Conservation (phyloP, 2,888 invertebrate genomes). For the Leptinotarsa juncta region DNA sequence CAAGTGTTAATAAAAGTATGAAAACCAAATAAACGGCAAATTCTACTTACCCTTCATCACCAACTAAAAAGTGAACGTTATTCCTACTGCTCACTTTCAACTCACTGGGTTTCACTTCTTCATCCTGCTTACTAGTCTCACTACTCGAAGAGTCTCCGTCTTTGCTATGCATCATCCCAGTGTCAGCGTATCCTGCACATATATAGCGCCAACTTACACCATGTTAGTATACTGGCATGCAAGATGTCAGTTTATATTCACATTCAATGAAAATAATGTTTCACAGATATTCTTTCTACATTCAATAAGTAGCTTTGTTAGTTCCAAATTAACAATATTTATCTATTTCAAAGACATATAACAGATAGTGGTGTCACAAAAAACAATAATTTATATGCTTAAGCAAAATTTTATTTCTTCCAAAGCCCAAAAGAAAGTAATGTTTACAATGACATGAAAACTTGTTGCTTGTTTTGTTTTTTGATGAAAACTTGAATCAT, state of each 20-base stretch:
- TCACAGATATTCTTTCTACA: not conserved
- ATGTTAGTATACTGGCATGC: slow-evolving; percentile 50
- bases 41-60: slow-evolving; percentile 65
- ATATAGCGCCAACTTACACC: slow-evolving; percentile 57
- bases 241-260: slow-evolving; percentile 26
- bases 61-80: slow-evolving; percentile 66
- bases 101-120: slow-evolving; percentile 51
- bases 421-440: no score
- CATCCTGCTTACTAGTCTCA: slow-evolving; percentile 69
- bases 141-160: slow-evolving; percentile 72
- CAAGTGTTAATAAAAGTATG: no score
- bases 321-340: not conserved
- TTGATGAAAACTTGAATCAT: no score
- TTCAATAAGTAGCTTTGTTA: not conserved
- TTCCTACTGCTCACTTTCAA: slow-evolving; percentile 48
- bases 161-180: slow-evolving; percentile 55
- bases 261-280: not conserved
- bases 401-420: no score
- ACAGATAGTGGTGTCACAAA: no score
- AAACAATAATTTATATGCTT: no score
- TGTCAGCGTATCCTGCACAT: slow-evolving; percentile 57
- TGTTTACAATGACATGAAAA: no score
- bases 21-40: not conserved
- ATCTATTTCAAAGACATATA: no score
- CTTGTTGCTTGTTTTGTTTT: no score